These are phyloP conservation scores for Nebria ingens DNA, from an alignment of 1,140 invertebrate genomes.

Conservation along the genomic window DNA sequence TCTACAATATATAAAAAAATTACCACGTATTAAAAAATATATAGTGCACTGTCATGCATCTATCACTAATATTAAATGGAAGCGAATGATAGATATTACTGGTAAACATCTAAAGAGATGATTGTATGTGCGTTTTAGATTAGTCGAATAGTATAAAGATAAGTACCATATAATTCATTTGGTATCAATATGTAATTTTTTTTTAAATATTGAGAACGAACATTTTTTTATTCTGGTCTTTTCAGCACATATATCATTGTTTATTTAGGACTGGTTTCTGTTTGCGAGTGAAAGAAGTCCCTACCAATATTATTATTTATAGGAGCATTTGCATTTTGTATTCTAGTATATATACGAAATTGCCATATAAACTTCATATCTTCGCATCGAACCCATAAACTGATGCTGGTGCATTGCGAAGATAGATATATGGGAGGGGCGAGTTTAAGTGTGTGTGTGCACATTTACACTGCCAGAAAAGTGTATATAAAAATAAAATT, in stretches of 20 bases:
- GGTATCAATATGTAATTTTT: background rate
- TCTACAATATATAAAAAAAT: background rate
- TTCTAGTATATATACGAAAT: background rate
- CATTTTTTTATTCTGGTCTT: background rate
- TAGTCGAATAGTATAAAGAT: background rate
- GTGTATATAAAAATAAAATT: constrained; percentile 8
- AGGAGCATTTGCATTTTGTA: background rate
- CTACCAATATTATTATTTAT: background rate
- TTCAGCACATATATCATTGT: background rate
- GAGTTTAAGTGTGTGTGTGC: background rate
- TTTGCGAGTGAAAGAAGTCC: too few species aligned
- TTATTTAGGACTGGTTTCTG: background rate
- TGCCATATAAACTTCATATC: background rate
- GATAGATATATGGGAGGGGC: background rate
- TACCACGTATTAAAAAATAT: background rate
- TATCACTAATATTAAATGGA: background rate
- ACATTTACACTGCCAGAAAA: background rate
- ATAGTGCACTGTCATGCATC: background rate
- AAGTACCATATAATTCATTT: background rate
- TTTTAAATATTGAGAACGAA: background rate
- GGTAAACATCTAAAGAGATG: background rate
- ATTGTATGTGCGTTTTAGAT: background rate
- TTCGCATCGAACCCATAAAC: background rate
- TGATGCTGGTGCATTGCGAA: background rate
- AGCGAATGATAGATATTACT: background rate